These are phyloP conservation scores for Ceyx margarethae DNA, from an alignment of 2,113 vertebrate species.

Conservation along the genomic window DNA sequence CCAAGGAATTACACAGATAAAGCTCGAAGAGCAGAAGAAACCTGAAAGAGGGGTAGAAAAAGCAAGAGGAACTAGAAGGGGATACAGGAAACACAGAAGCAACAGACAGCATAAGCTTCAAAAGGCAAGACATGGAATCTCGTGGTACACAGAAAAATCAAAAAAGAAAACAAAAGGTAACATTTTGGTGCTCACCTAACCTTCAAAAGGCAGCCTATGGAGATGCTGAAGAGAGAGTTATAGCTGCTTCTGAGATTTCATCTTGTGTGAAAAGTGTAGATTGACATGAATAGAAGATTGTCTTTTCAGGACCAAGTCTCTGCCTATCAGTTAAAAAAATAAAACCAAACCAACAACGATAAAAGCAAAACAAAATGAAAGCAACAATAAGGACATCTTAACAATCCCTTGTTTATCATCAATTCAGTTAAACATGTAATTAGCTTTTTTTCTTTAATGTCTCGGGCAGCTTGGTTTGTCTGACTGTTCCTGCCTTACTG, in stretches of 20 bases:
- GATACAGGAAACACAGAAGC: background rate
- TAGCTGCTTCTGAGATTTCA: constrained; percentile 28
- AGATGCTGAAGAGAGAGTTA: background rate
- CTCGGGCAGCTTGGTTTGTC: background rate
- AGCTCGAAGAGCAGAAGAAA: constrained; percentile 15
- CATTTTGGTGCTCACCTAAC: constrained; percentile 56
- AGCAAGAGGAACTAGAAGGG: constrained; percentile 24
- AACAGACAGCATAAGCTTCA: constrained; percentile 38
- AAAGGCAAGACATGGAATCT: constrained; percentile 11
- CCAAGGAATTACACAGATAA: constrained; percentile 64
- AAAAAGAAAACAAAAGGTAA: constrained; percentile 65
- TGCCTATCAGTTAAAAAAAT: background rate
- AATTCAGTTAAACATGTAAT: constrained; percentile 5
- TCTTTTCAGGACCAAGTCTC: background rate
- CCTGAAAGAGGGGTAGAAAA: constrained; percentile 29
- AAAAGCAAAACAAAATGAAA: background rate
- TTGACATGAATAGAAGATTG: constrained; percentile 49
- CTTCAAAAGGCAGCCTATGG: constrained; percentile 63
- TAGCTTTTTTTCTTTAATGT: background rate
- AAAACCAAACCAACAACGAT: background rate
- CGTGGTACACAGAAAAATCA: constrained; percentile 4
- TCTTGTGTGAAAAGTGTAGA: constrained; percentile 35
- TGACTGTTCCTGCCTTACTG: background rate
- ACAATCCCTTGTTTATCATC: background rate
- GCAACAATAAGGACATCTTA: background rate